Evolutionary conservation across 2,113 vertebrate species (phyloP), one percentile per base, ranked within the genome.

Genomic region (Hymenochirus boettgeri): DNA sequence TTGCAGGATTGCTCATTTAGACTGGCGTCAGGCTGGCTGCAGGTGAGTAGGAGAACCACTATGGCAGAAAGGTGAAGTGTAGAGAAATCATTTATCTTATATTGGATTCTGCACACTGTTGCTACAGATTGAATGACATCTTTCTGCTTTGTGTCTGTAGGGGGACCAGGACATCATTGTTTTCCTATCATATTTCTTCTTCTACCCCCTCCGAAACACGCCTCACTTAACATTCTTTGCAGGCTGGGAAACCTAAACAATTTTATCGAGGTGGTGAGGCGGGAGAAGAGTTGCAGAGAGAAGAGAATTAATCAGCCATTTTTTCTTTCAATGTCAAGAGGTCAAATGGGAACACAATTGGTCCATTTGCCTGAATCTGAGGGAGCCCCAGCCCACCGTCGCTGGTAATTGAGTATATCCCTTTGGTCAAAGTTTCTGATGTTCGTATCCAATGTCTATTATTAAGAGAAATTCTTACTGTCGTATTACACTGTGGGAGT

Each of bases 11-110:
- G 79, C 79, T 86, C 78, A 76, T 73, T 82, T 76, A 81, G 72
- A 62, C 79, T 81, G 88, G 89, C 86, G 83, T 90, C 89, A 80
- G 85, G 73, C 73, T 87, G 88, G 84, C 86, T 90, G 72, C 84
- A 83, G 85, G 83, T 86, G 85, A 83, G 75, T 73, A 0, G 69
- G 73, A 77, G 82, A 76, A 77, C 54, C 22, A 75, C 72, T 67
- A 78, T 62, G 79, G 75, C 80, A 83, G 77, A 82, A 80, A 81
- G 78, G 81, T 31, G 71, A 80, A 69, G 78, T 82, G 82, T 76
- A 82, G 75, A 81, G 80, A 80, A 80, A 84, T 85, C 81, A 76
- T 75, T 84, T 87, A 87, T 85, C 82, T 83, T 85, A 84, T 86
- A 83, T 85, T 85, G 87, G 86, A 86, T 88, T 88, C 85, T 85